A percentile compares a stretch with the other conserved stretches of the same genome.
Conservation (phyloP, 2,888 invertebrate species). For the Phytoseiulus persimilis region DNA sequence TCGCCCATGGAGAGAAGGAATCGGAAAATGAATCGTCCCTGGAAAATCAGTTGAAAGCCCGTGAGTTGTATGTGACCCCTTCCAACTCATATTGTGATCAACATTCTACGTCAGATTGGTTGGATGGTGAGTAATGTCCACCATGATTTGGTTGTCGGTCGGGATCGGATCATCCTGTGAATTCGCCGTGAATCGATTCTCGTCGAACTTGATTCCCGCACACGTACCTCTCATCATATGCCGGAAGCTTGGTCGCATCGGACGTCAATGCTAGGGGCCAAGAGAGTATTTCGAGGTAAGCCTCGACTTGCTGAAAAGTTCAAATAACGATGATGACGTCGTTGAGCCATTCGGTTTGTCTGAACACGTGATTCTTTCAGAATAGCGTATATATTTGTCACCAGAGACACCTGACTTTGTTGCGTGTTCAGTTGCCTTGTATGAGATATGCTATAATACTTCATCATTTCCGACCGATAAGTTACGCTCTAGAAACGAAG, state of each 20-base stretch:
- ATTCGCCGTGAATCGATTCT: background rate
- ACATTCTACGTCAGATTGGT: constrained; percentile 10
- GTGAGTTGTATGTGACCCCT: no score
- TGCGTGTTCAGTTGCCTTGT: background rate
- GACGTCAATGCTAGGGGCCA: no score
- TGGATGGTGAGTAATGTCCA: constrained; percentile 39
- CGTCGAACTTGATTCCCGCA: background rate
- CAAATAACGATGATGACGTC: no score
- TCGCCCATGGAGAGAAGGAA: background rate
- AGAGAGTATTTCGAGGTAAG: no score
- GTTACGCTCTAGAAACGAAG: no score
- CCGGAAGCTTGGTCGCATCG: no score
- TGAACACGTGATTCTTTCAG: background rate
- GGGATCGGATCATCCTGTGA: constrained; percentile 7
- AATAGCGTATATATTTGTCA: constrained; percentile 38
- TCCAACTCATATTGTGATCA: background rate
- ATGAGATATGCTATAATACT: background rate
- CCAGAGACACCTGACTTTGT: constrained; percentile 15
- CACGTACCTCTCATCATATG: background rate
- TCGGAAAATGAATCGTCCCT: no score
- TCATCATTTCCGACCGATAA: background rate
- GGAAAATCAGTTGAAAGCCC: no score
- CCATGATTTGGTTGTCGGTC: constrained; percentile 37
- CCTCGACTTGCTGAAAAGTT: no score
- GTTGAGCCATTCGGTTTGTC: background rate